Evolutionary conservation across 1,140 invertebrate species (phyloP).

Genomic region (Rhynchophorus ferrugineus): DNA sequence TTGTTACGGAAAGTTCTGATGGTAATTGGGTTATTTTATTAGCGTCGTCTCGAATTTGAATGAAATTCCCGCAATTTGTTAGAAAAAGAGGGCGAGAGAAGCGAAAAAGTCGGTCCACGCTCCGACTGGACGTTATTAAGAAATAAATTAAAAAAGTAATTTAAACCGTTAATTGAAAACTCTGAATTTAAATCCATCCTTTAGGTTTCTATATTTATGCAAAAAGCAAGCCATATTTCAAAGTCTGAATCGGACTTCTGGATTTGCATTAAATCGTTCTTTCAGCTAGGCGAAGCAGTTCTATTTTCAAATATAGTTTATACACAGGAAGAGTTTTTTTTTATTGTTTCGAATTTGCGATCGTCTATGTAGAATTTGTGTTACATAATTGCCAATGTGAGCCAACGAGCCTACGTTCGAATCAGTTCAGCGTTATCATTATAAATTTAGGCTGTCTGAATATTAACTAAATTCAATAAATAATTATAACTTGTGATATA

Average conservation of each 20-base stretch:
- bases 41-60: not conserved
- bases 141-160: slow-evolving; percentile 7
- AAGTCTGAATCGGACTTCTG: not conserved
- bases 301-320: no score
- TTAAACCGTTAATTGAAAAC: slow-evolving; percentile 3
- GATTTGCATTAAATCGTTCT: no score
- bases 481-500: no score
- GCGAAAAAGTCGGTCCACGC: not conserved
- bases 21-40: not conserved
- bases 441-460: no score
- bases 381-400: no score
- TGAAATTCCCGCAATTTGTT: not conserved
- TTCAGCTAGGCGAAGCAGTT: no score
- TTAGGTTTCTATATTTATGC: slow-evolving; percentile 4
- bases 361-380: no score
- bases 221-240: slow-evolving; percentile 1
- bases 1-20: not conserved
- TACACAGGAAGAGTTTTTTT: no score
- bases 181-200: slow-evolving; percentile 1
- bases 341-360: no score
- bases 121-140: slow-evolving; percentile 3
- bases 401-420: no score
- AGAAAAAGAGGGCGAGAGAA: not conserved
- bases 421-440: no score
- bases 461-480: no score